These are phyloP conservation scores for Chromis chromis DNA, from an alignment of 2,797 vertebrate genomes.

Conservation along the genomic window DNA sequence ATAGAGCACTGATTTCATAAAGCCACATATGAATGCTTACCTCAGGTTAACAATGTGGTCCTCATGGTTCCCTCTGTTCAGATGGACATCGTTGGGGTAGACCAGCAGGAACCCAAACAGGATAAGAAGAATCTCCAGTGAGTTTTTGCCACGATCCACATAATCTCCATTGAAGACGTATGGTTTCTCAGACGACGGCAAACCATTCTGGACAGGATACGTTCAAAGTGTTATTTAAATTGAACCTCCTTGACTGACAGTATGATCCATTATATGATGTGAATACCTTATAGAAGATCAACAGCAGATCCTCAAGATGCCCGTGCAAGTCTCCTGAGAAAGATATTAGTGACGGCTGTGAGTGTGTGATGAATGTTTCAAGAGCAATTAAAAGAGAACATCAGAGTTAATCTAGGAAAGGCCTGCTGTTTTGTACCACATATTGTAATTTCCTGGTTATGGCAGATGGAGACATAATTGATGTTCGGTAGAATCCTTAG, in stretches of 20 bases:
- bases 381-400: neutral
- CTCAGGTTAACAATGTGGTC: conserved; percentile 95
- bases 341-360: neutral
- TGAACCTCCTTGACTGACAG: neutral
- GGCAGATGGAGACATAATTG: conserved; percentile 87
- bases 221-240: neutral
- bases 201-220: conserved; percentile 87
- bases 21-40: conserved; percentile 63
- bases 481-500: conserved; percentile 92
- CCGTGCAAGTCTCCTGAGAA: conserved; percentile 92
- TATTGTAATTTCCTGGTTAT: conserved; percentile 91
- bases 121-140: conserved; percentile 92
- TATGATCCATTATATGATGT: neutral
- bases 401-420: neutral
- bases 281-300: conserved; percentile 95
- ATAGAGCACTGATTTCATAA: neutral
- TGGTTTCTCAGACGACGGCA: conserved; percentile 91
- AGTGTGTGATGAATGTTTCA: neutral
- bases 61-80: conserved; percentile 96
- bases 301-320: conserved; percentile 92
- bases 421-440: conserved; percentile 83
- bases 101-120: conserved; percentile 93
- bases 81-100: conserved; percentile 91
- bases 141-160: conserved; percentile 93
- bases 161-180: conserved; percentile 97